phyloP scores from a whole-genome alignment of 2,113 vertebrate genomes.

The Zosterops pallidus region DNA sequence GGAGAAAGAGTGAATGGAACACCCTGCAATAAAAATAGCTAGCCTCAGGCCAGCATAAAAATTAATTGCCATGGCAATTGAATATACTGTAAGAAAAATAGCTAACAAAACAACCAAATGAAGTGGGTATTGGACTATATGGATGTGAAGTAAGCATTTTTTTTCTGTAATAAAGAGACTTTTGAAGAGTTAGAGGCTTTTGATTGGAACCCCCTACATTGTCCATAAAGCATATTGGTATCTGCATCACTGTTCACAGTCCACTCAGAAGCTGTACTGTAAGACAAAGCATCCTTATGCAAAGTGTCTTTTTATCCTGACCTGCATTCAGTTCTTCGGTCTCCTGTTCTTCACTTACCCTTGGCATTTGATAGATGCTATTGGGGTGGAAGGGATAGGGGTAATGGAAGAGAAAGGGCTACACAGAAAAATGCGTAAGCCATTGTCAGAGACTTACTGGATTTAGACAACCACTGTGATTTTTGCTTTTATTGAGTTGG shows the following conservation, averaged over 20 bases:
- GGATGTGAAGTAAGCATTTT: neutral
- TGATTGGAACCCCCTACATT: neutral
- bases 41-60: constrained; percentile 36
- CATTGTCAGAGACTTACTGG: neutral
- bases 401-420: neutral
- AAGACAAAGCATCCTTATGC: neutral
- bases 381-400: neutral
- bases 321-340: neutral
- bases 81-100: constrained; percentile 1
- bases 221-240: neutral
- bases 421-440: neutral
- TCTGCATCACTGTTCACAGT: neutral
- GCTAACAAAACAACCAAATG: neutral
- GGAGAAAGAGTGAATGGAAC: neutral
- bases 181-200: neutral
- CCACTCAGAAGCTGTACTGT: neutral
- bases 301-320: neutral
- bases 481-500: neutral
- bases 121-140: neutral
- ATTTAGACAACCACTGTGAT: neutral
- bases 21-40: constrained; percentile 19
- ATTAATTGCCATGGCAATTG: neutral
- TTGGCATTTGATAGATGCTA: neutral
- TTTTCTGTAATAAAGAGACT: neutral
- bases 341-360: neutral